These are phyloP conservation scores for Smutsia temminckii DNA, from an alignment of 2,797 vertebrate species.

Conservation along the genomic window DNA sequence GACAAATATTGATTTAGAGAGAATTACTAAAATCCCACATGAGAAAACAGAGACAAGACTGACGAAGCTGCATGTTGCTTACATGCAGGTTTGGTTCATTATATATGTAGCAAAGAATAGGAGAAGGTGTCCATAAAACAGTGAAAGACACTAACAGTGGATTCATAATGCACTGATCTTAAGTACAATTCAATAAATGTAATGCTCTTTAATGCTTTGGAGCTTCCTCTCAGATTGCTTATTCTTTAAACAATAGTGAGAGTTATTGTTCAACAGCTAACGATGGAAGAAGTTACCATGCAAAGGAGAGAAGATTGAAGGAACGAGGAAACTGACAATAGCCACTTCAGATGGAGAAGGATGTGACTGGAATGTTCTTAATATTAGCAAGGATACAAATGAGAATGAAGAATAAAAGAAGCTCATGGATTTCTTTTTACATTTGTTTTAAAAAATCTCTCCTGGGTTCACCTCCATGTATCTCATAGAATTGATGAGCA, in stretches of 20 bases:
- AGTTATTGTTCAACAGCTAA: constrained; percentile 52
- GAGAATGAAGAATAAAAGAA: constrained; percentile 31
- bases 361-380: constrained; percentile 2
- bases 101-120: constrained; percentile 37
- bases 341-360: constrained; percentile 2
- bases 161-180: constrained; percentile 43
- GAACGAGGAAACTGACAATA: constrained; percentile 44
- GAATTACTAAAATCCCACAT: constrained; percentile 59
- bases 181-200: constrained; percentile 37
- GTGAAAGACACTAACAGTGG: constrained; percentile 1
- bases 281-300: constrained; percentile 59
- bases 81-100: not conserved
- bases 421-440: not conserved
- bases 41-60: constrained; percentile 43
- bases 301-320: constrained; percentile 44
- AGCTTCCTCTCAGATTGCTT: constrained; percentile 43
- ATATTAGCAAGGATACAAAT: not conserved
- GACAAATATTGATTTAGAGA: constrained; percentile 70
- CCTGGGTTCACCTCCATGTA: not conserved
- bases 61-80: constrained; percentile 10
- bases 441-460: constrained; percentile 24
- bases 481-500: not conserved
- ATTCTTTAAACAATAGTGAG: constrained; percentile 61
- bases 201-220: constrained; percentile 40
- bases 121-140: not conserved